Evolutionary conservation across 2,113 vertebrate genomes (phyloP), one percentile per base, ranked within the genome.

Genomic region (Opisthocomus hoazin): DNA sequence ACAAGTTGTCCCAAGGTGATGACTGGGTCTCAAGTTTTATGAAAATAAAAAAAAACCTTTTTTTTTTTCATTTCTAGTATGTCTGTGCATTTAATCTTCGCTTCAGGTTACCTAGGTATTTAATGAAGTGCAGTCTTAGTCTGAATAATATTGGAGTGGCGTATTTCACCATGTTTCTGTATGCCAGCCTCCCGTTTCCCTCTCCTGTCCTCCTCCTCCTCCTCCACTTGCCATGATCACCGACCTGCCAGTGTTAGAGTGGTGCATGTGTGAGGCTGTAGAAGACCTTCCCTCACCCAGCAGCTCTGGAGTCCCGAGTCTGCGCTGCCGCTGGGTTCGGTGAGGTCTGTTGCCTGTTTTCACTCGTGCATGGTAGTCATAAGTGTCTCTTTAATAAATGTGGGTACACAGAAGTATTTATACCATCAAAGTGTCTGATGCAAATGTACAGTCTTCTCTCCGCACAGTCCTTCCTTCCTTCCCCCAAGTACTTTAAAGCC

Each of bases 221-320:
- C 53, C 26, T 60, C 17, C 9, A 5, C 57, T 43, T 70, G 23
- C 34, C 3, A 2, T 27, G 32, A n/a, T 54, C n/a, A 32, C 0
- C 0, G 71, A 41, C 57, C n/a, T 79, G 65, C n/a, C 10, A 46
- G 54, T 0, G 0, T 73, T 61, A 39, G 27, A 66, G 50, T 1
- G 1, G 37, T 54, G 22, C 21, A 9, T 6, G 7, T 39, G 27
- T 57, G 37, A 69, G 60, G 51, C 56, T 48, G 32, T 90, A 60
- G 58, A 43, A 63, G 74, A 89, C 34, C 34, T 61, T 71, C 64
- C 30, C 22, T 73, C 37, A 58, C 11, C 11, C 15, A 37, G 36
- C 36, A 39, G 32, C 54, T 66, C 46, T 30, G 43, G 58, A 63
- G 53, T 48, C n/a, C 37, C 1, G 10, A 51, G 48, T 39, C 12